These are phyloP conservation scores for Sinella curviseta DNA, from an alignment of 1,140 invertebrate species.

Conservation along the genomic window DNA sequence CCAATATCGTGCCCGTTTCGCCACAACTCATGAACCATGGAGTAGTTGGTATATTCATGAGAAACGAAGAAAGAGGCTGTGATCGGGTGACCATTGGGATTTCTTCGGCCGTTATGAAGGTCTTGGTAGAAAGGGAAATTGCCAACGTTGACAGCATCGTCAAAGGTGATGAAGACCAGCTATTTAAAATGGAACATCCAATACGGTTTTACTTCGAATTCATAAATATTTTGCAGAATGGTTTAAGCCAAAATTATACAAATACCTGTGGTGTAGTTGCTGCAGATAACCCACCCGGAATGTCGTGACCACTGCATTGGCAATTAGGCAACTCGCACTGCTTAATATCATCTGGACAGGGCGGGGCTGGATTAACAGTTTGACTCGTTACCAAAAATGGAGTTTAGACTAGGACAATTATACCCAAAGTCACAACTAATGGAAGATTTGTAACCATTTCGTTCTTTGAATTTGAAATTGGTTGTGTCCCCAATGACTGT, in stretches of 20 bases:
- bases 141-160: constrained; percentile 52
- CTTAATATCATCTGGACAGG: neutral
- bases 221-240: neutral
- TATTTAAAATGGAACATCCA: constrained; percentile 34
- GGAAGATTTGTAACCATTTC: no score
- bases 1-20: constrained; percentile 75
- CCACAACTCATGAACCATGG: constrained; percentile 55
- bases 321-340: constrained; percentile 58
- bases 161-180: constrained; percentile 56
- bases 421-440: no score
- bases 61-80: constrained; percentile 59
- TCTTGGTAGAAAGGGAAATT: constrained; percentile 43
- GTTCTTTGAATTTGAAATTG: no score
- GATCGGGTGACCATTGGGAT: constrained; percentile 49
- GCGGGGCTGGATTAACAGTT: neutral
- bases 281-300: constrained; percentile 55
- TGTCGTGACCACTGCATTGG: constrained; percentile 56
- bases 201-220: neutral
- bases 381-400: neutral
- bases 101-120: constrained; percentile 25
- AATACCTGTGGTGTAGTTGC: constrained; percentile 58
- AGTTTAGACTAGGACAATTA: no score
- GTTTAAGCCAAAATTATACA: constrained; percentile 11
- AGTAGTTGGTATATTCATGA: constrained; percentile 59
- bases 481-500: no score